Percentiles rank a stretch among this genome's conserved stretches.
These are phyloP conservation scores for Tipula confusa DNA, from an alignment of 2,888 invertebrate species.

Conservation along the genomic window DNA sequence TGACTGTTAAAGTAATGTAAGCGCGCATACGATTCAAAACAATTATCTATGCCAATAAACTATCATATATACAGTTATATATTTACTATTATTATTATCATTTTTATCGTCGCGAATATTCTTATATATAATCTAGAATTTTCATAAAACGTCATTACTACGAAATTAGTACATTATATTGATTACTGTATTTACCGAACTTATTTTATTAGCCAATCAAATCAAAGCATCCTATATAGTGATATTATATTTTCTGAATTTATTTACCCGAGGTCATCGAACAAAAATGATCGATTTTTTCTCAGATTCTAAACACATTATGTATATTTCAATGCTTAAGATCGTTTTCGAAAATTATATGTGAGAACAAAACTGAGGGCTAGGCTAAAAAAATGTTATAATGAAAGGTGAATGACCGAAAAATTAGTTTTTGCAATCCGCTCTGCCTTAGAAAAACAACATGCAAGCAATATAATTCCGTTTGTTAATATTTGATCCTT, in stretches of 20 bases:
- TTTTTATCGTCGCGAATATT: background rate
- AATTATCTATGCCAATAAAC: background rate
- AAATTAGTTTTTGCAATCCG: background rate
- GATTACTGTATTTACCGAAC: no score
- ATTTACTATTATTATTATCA: background rate
- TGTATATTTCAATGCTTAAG: background rate
- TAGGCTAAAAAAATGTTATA: background rate
- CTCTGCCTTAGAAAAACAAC: background rate
- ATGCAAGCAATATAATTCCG: background rate
- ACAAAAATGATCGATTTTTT: background rate
- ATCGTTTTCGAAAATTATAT: background rate
- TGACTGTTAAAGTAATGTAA: background rate
- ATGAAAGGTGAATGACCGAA: conserved; percentile 3
- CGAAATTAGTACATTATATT: background rate
- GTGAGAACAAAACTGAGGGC: background rate
- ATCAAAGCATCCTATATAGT: background rate
- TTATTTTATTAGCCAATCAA: background rate
- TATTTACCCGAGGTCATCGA: background rate
- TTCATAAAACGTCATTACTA: background rate
- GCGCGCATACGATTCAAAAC: background rate
- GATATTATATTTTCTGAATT: background rate
- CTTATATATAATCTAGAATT: background rate
- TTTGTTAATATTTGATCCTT: background rate
- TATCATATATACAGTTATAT: background rate
- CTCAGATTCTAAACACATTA: background rate